These are phyloP conservation scores for Ochlodes sylvanus DNA, from an alignment of 2,888 invertebrate genomes.

Conservation along the genomic window DNA sequence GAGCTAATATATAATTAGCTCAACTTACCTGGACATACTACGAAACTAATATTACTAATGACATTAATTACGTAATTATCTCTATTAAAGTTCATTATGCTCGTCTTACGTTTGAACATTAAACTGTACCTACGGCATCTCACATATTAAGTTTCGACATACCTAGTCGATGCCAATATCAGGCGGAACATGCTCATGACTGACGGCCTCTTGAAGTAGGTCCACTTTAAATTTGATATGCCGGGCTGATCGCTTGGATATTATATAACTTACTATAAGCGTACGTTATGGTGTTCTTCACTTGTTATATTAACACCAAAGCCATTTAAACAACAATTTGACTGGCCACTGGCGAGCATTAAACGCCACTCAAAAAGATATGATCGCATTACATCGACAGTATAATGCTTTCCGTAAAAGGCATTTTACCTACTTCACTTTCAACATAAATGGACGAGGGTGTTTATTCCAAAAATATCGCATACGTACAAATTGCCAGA, in stretches of 20 bases:
- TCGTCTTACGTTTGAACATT: background rate
- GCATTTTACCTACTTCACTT: slow-evolving; percentile 36
- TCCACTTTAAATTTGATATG: slow-evolving; percentile 63
- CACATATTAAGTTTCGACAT: background rate
- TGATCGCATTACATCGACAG: slow-evolving; percentile 39
- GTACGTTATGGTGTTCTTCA: slow-evolving; percentile 30
- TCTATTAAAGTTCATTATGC: too few species aligned
- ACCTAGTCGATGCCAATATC: slow-evolving; percentile 49
- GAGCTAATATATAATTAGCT: too few species aligned
- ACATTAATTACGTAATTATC: too few species aligned
- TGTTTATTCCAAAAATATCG: slow-evolving; percentile 15
- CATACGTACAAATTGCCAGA: slow-evolving; percentile 35
- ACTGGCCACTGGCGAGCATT: slow-evolving; percentile 45
- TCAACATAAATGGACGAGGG: background rate
- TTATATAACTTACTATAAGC: slow-evolving; percentile 46
- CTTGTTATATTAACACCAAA: slow-evolving; percentile 32
- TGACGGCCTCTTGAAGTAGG: slow-evolving; percentile 60
- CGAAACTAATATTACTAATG: too few species aligned
- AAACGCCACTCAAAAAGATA: slow-evolving; percentile 45
- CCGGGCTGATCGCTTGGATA: slow-evolving; percentile 51
- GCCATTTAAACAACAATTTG: slow-evolving; percentile 44
- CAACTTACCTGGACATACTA: too few species aligned
- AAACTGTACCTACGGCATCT: background rate
- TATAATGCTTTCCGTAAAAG: slow-evolving; percentile 39
- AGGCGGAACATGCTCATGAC: slow-evolving; percentile 57